Evolutionary conservation across 53 echinoderm and acorn worm genomes (phyloP), one percentile per base, ranked within the genome.

Genomic region (Actinopyga echinites): DNA sequence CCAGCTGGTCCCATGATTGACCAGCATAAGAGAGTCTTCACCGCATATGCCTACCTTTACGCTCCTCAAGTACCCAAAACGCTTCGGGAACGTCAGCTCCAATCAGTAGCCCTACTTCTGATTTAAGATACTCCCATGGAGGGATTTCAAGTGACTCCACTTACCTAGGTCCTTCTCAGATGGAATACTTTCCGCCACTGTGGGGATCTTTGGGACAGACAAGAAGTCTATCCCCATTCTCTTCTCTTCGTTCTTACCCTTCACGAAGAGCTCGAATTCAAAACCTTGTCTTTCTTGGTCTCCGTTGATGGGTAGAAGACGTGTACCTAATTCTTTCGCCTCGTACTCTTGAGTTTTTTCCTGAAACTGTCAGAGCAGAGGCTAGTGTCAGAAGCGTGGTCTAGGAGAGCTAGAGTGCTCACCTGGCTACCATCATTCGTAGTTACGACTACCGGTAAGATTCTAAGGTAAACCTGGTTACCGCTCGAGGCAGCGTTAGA

Each of bases 1-100:
- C 87, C 87, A 8, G 73, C 82, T 11, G 87, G 87, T 63, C 87
- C 87, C 87, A 87, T 87, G 0, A 87, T 30, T 1, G 87, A 82
- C 87, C 82, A 86, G 11, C 84, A 84, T 8, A 89, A 37, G 0
- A 67, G 67, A 0, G 84, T 89, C 69, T 28, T 89, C 11, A 89
- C 56, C 0, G 60, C 89, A 38, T 89, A 89, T 1, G 79, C 30
- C 42, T 37, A 29, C 89, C 89, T 56, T 55, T 83, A 1, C 84
- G 56, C 32, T 83, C 89, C 0, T 89, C 89, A 9, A 74, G 25
- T 0, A 84, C 89, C 83, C 83, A 84, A 57, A 89, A 84, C 4
- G 89, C 89, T 56, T 83, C 78, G 0, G 89, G 89, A 0, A 33
- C 20, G 43, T 89, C 89, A 1, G 75, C 84, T 34, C 84, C 89